Conservation (phyloP, 2,888 invertebrate species). For the Ischnus inquisitorius region DNA sequence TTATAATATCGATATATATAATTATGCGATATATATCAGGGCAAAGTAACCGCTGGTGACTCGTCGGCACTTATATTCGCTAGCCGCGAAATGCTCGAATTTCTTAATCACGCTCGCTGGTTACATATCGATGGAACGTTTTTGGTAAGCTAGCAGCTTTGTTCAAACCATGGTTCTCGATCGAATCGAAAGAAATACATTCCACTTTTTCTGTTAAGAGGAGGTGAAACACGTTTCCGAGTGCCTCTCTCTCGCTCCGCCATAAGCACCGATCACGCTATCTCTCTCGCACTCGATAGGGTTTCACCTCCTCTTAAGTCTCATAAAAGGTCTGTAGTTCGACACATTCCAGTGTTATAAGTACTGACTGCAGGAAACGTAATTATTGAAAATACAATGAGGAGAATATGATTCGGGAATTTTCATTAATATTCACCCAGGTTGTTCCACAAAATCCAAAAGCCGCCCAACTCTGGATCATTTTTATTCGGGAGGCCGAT, state of each 20-base stretch:
- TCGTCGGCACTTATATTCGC: neutral
- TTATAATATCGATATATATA: no score
- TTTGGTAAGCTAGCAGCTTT: neutral
- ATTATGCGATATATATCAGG: neutral
- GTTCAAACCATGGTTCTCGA: neutral
- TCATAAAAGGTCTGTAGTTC: no score
- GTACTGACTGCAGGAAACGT: no score
- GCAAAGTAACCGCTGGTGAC: neutral
- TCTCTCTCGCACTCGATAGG: conserved; percentile 24
- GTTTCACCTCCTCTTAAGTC: conserved; percentile 31
- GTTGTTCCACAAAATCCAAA: neutral
- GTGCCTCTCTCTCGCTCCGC: conserved; percentile 1
- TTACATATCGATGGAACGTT: neutral
- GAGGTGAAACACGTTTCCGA: neutral
- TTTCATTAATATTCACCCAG: neutral
- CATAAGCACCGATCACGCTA: neutral
- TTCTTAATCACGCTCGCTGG: neutral
- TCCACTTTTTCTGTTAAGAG: neutral
- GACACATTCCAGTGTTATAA: neutral
- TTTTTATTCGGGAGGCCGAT: neutral
- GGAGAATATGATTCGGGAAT: neutral
- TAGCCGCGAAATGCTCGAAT: neutral
- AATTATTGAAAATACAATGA: neutral
- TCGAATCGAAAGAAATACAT: neutral
- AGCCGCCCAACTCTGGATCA: neutral